Base-by-base conservation (phyloP, 2,888 invertebrate genomes). In the Platerodrilus igneus region DNA sequence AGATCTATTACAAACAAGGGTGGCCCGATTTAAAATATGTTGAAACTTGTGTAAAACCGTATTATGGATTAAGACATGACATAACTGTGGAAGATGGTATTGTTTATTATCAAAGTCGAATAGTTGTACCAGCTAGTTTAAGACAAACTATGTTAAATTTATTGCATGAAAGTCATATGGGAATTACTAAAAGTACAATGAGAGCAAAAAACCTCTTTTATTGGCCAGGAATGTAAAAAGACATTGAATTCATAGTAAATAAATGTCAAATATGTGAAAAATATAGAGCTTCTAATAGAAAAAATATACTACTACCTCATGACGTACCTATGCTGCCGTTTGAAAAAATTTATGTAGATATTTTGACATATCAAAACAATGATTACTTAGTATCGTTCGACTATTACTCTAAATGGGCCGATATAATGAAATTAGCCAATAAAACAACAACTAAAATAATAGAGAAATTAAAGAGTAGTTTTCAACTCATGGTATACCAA, bases 351-450 rank as follows among this genome's bases (percentile, higher is more conserved):
- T 33, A 28, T 9, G 23, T 20, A 18, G 41, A 39, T 32, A 36
- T 45, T 5, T 37, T 40, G 15, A 20, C 25, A 10, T 50, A 47
- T 21, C 18, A 18, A 5, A 47, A 47, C 11, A 45, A 45, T 15
- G 43, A 42, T 16, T 55, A 47, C 37, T 26, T 54, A 9, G 29
- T 52, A 7, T 19, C 51, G 8, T 39, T 47, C 4, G 52, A 57
- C 35, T 47, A 38, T 37, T 28, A 48, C 14, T 43, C 37, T 5
- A 48, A 44, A 20, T 50, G 47, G 47, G 21, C 48, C 15, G 48
- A 53, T 33, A 19, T 49, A 18, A 4, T 31, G 14, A 13, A 14
- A 19, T 31, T 50, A 23, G 27, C 37, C 23, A 25, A 42, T 23
- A 50, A 47, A 21, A 25, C 42, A 25, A 16, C 14, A 6, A 13